Conservation (phyloP, 2,888 invertebrate genomes). For the Andrena praecox region DNA sequence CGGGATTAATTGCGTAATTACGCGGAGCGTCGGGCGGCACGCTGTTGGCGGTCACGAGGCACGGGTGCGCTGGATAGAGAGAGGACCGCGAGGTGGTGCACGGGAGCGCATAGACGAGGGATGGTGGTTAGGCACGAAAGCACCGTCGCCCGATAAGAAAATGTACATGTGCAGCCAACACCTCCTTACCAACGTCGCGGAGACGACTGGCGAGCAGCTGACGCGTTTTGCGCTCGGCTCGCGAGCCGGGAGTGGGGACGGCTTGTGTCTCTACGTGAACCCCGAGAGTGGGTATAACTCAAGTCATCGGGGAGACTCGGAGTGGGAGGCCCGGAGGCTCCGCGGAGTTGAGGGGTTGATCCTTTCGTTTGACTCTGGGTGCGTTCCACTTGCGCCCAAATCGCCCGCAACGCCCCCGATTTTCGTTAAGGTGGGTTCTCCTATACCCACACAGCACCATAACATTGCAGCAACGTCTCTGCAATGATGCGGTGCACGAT, state of each 20-base stretch:
- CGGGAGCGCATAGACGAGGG: neutral
- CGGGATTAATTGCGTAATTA: slow-evolving; percentile 52
- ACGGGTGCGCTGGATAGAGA: neutral
- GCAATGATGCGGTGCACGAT: too few species aligned
- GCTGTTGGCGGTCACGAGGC: neutral
- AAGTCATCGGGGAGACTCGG: neutral
- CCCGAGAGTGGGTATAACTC: slow-evolving; percentile 12
- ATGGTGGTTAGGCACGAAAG: neutral
- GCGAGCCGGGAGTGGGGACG: slow-evolving; percentile 42
- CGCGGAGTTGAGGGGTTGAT: neutral
- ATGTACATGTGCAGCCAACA: slow-evolving; percentile 30
- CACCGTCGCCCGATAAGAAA: slow-evolving; percentile 40
- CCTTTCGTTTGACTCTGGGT: neutral
- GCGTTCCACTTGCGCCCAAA: too few species aligned
- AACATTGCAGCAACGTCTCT: too few species aligned
- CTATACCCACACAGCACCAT: too few species aligned
- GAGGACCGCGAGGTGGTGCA: neutral
- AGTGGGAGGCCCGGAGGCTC: slow-evolving; percentile 1
- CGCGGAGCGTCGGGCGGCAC: neutral
- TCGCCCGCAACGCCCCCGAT: too few species aligned
- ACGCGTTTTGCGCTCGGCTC: slow-evolving; percentile 73
- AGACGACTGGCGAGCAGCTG: slow-evolving; percentile 80
- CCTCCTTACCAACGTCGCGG: slow-evolving; percentile 67
- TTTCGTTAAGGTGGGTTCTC: too few species aligned
- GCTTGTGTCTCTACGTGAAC: neutral